Percentiles rank a stretch among this genome's conserved stretches.
phyloP scores from a whole-genome alignment of 2,888 invertebrate genomes.

The Drosophila atroscutellata region DNA sequence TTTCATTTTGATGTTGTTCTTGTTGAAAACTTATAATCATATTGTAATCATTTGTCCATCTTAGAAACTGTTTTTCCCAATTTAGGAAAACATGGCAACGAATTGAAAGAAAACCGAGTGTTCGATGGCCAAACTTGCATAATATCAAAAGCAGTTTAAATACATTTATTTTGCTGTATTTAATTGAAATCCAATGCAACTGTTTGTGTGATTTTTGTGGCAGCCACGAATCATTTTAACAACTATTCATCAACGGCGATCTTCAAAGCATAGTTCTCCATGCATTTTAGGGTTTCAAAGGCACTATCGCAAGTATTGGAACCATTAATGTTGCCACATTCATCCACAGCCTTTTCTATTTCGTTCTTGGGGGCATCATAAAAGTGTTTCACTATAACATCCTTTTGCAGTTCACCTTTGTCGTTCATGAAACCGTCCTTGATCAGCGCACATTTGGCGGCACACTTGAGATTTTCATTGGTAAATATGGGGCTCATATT shows the following conservation, averaged over 20 bases:
- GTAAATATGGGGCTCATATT: slow-evolving; percentile 27
- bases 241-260: neutral
- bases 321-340: slow-evolving; percentile 40
- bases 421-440: slow-evolving; percentile 53
- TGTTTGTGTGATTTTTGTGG: neutral
- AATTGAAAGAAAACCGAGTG: neutral
- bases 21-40: neutral
- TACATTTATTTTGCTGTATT: slow-evolving; percentile 17
- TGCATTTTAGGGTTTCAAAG: slow-evolving; percentile 44
- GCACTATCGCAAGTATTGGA: slow-evolving; percentile 61
- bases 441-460: slow-evolving; percentile 47
- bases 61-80: neutral
- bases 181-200: neutral
- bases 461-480: slow-evolving; percentile 63
- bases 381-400: slow-evolving; percentile 25
- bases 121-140: neutral
- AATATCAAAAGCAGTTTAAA: neutral
- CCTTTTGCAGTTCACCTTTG: slow-evolving; percentile 29
- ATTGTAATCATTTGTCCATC: neutral
- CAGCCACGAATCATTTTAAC: neutral
- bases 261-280: slow-evolving; percentile 8
- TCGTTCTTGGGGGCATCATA: neutral
- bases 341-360: slow-evolving; percentile 24
- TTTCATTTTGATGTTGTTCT: neutral
- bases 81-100: no score